phyloP scores from a whole-genome alignment of 2,113 vertebrate species.

The Podilymbus podiceps region DNA sequence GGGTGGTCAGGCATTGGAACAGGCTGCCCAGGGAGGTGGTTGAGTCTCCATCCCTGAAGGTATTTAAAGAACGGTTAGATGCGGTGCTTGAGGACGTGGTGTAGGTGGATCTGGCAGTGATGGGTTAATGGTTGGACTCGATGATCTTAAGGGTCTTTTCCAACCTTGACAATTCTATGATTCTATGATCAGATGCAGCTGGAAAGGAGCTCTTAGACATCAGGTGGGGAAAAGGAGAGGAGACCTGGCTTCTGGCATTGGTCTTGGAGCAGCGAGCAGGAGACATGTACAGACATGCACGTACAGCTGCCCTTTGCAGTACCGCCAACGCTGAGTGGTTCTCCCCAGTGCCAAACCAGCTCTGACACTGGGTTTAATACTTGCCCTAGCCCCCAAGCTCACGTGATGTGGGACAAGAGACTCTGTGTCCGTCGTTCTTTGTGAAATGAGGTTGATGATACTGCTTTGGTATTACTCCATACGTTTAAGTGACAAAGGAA shows the following conservation, averaged over 20 bases:
- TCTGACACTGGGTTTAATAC: not conserved
- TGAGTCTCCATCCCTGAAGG: too few relatives aligned
- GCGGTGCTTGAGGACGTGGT: too few relatives aligned
- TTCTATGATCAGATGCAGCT: not conserved
- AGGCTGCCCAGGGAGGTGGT: too few relatives aligned
- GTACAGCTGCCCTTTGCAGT: fast-evolving
- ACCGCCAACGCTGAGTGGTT: fast-evolving
- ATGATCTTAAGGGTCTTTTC: too few relatives aligned
- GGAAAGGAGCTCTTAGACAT: not conserved
- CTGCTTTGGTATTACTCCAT: not conserved
- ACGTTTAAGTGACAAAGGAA: not conserved
- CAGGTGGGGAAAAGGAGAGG: not conserved
- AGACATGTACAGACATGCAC: fast-evolving
- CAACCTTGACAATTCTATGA: too few relatives aligned
- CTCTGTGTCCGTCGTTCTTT: not conserved
- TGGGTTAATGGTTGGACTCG: too few relatives aligned
- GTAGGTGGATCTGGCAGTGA: too few relatives aligned
- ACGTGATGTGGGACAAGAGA: not conserved
- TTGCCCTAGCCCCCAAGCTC: not conserved
- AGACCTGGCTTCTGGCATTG: not conserved
- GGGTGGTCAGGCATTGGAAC: too few relatives aligned
- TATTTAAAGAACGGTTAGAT: too few relatives aligned
- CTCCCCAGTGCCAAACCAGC: not conserved
- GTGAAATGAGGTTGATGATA: not conserved
- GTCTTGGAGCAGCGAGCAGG: not conserved